Conservation (phyloP, 2,113 vertebrate species). For the Ginglymostoma cirratum region DNA sequence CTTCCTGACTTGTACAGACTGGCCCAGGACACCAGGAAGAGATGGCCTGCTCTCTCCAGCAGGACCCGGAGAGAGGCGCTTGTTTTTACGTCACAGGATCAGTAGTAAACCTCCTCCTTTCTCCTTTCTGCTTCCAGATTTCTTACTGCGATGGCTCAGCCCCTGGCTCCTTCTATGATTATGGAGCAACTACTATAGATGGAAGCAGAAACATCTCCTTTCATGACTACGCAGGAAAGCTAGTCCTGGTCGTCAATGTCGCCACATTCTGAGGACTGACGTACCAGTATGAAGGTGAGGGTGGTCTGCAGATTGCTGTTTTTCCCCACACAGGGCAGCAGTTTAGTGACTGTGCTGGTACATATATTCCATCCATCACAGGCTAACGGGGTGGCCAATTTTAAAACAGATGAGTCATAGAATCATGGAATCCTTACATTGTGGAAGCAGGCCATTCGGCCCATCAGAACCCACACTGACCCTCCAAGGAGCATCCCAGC, state of each 20-base stretch:
- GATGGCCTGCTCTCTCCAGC: too few relatives aligned
- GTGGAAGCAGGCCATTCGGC: too few relatives aligned
- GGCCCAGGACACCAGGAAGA: neutral
- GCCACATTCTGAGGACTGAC: conserved; percentile 88
- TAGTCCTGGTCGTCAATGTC: conserved; percentile 83
- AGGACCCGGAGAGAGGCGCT: neutral
- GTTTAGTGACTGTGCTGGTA: neutral
- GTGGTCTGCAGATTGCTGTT: neutral
- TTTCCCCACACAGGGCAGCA: too few relatives aligned
- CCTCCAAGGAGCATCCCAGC: too few relatives aligned
- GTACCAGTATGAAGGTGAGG: conserved; percentile 80
- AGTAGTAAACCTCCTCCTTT: neutral
- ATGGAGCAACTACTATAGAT: conserved; percentile 64
- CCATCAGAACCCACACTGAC: too few relatives aligned
- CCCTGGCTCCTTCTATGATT: conserved; percentile 65
- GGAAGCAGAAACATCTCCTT: conserved; percentile 66
- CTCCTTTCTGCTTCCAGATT: neutral
- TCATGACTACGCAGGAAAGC: conserved; percentile 65
- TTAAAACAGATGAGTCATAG: too few relatives aligned
- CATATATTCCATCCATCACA: neutral
- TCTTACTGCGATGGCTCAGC: conserved; percentile 57
- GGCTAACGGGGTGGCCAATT: too few relatives aligned
- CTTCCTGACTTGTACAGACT: too few relatives aligned
- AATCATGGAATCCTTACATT: too few relatives aligned
- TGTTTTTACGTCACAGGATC: neutral